Evolutionary conservation across 2,888 invertebrate species (phyloP).

Genomic region (Mesochorus sp.): DNA sequence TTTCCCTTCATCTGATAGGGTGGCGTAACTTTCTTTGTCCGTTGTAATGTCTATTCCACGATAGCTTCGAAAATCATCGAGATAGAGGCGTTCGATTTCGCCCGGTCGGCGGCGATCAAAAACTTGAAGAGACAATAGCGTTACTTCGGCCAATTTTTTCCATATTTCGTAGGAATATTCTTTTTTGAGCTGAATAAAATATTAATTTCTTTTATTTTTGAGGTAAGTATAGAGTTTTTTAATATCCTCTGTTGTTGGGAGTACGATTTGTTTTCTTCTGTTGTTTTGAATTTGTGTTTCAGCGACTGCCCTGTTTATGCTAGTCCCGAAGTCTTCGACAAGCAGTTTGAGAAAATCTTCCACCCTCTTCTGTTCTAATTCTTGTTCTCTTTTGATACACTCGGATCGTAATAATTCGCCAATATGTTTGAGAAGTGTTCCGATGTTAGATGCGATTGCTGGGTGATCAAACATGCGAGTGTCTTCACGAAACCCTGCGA

Average conservation of each 20-base stretch:
- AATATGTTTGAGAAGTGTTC: slow-evolving; percentile 53
- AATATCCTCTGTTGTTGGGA: slow-evolving; percentile 57
- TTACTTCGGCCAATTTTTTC: slow-evolving; percentile 58
- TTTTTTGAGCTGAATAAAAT: slow-evolving; percentile 22
- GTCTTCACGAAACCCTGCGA: slow-evolving; percentile 40
- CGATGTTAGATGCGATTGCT: slow-evolving; percentile 46
- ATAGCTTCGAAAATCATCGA: slow-evolving; percentile 64
- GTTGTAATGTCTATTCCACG: slow-evolving; percentile 59
- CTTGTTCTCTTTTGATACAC: slow-evolving; percentile 43
- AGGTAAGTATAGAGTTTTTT: slow-evolving; percentile 47
- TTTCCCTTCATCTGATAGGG: slow-evolving; percentile 52
- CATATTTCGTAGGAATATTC: slow-evolving; percentile 46
- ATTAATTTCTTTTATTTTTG: slow-evolving; percentile 4
- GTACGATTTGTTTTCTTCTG: slow-evolving; percentile 47
- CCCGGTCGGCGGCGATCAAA: slow-evolving; percentile 68
- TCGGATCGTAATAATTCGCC: slow-evolving; percentile 48
- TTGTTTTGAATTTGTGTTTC: slow-evolving; percentile 42
- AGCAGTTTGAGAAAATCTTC: slow-evolving; percentile 49
- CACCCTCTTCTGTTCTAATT: slow-evolving; percentile 20
- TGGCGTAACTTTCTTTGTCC: slow-evolving; percentile 55
- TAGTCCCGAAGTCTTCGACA: slow-evolving; percentile 29
- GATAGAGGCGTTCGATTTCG: slow-evolving; percentile 62
- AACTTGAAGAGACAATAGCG: slow-evolving; percentile 60
- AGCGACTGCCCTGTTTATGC: slow-evolving; percentile 43
- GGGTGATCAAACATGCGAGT: slow-evolving; percentile 38